phyloP scores from a whole-genome alignment of 1,140 invertebrate genomes.

The Scaptodrosophila lebanonensis region DNA sequence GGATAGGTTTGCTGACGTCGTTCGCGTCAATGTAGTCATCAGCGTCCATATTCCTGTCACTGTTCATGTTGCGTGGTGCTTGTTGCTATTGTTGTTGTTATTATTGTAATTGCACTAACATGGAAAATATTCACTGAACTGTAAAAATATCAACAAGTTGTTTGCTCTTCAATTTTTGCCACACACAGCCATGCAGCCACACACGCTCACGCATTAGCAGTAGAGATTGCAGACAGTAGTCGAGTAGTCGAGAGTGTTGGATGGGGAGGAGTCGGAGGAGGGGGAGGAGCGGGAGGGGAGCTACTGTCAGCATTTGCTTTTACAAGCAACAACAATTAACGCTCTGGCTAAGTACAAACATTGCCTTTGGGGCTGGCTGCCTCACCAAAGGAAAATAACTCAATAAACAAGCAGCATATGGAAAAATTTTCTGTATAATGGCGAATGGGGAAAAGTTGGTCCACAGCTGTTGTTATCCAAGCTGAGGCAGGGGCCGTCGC shows the following conservation, averaged over 20 bases:
- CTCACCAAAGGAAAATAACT: slow-evolving; percentile 43
- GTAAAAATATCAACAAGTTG: slow-evolving; percentile 74
- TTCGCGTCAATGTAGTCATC: too few relatives aligned
- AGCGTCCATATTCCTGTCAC: too few relatives aligned
- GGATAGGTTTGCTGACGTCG: slow-evolving; percentile 63
- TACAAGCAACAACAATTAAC: slow-evolving; percentile 64
- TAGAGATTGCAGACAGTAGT: too few relatives aligned
- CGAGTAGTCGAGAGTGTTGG: too few relatives aligned
- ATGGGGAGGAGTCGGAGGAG: too few relatives aligned
- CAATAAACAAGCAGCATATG: slow-evolving; percentile 68
- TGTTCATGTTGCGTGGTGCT: too few relatives aligned
- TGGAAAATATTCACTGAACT: slow-evolving; percentile 67
- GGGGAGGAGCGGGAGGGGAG: too few relatives aligned
- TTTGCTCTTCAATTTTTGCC: slow-evolving; percentile 60
- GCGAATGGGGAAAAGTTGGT: slow-evolving; percentile 28
- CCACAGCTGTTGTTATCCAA: too few relatives aligned
- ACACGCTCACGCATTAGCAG: slow-evolving; percentile 27
- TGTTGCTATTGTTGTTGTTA: slow-evolving; percentile 28
- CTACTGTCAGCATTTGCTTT: too few relatives aligned
- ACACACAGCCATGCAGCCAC: slow-evolving; percentile 21
- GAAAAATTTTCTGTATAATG: slow-evolving; percentile 54
- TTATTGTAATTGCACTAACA: slow-evolving; percentile 28
- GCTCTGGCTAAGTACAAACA: slow-evolving; percentile 27
- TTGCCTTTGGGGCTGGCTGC: slow-evolving; percentile 27
- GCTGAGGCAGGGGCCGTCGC: too few relatives aligned